Evolutionary conservation across 2,113 vertebrate species (phyloP).

Genomic region (Podarcis muralis): DNA sequence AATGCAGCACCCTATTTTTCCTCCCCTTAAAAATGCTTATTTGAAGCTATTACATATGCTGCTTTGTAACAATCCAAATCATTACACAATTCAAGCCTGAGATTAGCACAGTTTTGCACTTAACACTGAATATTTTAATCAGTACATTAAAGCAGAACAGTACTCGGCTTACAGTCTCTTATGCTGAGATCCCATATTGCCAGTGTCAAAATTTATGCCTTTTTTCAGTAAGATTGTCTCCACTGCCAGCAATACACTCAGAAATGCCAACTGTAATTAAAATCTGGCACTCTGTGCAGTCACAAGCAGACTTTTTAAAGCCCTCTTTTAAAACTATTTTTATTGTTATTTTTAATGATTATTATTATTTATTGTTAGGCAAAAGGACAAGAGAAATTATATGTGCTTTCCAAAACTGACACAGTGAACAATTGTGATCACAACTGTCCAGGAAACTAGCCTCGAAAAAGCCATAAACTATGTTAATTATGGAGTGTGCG

Average conservation of each 20-base stretch:
- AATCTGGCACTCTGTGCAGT: slow-evolving; percentile 81
- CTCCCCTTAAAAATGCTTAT: slow-evolving; percentile 70
- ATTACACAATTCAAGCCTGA: slow-evolving; percentile 66
- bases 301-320: slow-evolving; percentile 68
- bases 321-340: slow-evolving; percentile 74
- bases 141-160: slow-evolving; percentile 74
- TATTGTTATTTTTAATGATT: slow-evolving; percentile 21
- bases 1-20: slow-evolving; percentile 80
- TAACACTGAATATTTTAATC: slow-evolving; percentile 65
- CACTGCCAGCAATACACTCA: slow-evolving; percentile 81
- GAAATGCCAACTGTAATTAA: slow-evolving; percentile 87
- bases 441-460: slow-evolving; percentile 58
- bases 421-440: slow-evolving; percentile 56
- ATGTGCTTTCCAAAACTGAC: slow-evolving; percentile 69
- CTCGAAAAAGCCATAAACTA: slow-evolving; percentile 40
- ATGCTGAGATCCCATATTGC: slow-evolving; percentile 81
- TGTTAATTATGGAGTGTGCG: slow-evolving; percentile 17
- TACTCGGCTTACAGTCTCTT: slow-evolving; percentile 75
- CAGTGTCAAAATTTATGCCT: slow-evolving; percentile 84
- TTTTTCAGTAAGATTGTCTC: slow-evolving; percentile 81
- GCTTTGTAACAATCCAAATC: slow-evolving; percentile 69
- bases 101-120: slow-evolving; percentile 67
- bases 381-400: slow-evolving; percentile 60
- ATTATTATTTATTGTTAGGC: slow-evolving; percentile 50
- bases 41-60: slow-evolving; percentile 71